These are phyloP conservation scores for Cynoglossus semilaevis DNA, from an alignment of 2,113 vertebrate species.

Conservation along the genomic window DNA sequence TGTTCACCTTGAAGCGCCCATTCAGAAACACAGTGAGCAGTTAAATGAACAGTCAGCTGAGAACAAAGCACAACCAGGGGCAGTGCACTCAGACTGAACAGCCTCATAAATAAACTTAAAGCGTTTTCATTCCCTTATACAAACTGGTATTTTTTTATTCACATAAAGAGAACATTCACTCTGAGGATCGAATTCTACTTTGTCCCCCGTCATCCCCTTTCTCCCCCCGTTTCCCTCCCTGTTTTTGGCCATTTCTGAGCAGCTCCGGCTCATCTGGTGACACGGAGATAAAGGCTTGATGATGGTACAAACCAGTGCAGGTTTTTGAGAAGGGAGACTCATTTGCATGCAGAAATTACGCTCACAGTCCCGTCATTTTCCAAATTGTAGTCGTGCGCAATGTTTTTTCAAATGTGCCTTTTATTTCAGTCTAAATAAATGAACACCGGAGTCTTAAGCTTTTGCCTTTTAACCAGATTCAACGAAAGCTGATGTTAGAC, in stretches of 20 bases:
- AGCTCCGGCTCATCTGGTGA: background rate
- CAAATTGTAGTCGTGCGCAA: slow-evolving; percentile 26
- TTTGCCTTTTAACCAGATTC: slow-evolving; percentile 7
- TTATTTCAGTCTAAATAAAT: slow-evolving; percentile 2
- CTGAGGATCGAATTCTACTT: background rate
- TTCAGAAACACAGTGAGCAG: background rate
- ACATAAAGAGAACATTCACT: no score
- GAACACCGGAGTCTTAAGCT: background rate
- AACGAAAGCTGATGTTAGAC: slow-evolving; percentile 6
- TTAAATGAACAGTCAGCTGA: slow-evolving; percentile 12
- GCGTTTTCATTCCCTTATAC: background rate
- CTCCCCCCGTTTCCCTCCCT: background rate
- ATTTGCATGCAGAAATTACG: slow-evolving; percentile 30
- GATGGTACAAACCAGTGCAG: background rate
- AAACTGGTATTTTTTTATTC: background rate
- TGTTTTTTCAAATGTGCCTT: slow-evolving; percentile 11
- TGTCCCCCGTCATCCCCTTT: background rate
- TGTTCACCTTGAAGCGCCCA: slow-evolving; percentile 4
- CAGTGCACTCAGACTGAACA: slow-evolving; percentile 4
- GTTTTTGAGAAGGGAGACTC: slow-evolving; percentile 13
- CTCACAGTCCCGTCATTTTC: slow-evolving; percentile 8
- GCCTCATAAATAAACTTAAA: slow-evolving; percentile 25
- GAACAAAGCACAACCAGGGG: slow-evolving; percentile 25
- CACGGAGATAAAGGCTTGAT: slow-evolving; percentile 1
- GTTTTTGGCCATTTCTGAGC: background rate